phyloP scores from a whole-genome alignment of 2,888 invertebrate genomes.

The Drosophila meridiana region DNA sequence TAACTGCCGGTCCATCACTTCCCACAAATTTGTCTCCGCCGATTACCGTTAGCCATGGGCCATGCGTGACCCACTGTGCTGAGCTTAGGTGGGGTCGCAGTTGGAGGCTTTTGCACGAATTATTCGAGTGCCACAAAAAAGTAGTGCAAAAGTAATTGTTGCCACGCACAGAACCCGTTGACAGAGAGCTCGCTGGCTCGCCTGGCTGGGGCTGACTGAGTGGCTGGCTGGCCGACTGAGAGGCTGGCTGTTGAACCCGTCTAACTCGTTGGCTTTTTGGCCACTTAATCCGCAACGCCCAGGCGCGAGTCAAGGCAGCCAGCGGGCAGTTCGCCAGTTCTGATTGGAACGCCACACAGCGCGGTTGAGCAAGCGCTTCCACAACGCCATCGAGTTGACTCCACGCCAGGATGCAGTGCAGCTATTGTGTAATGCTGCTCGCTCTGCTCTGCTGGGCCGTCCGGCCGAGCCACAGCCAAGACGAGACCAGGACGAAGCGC shows the following conservation, averaged over 20 bases:
- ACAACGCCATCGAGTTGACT: neutral
- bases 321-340: conserved; percentile 59
- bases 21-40: neutral
- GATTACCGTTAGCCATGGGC: conserved; percentile 34
- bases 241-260: conserved; percentile 58
- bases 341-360: conserved; percentile 66
- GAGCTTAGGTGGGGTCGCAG: conserved; percentile 8
- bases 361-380: conserved; percentile 52
- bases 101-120: conserved; percentile 26
- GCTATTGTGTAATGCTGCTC: conserved; percentile 21
- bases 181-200: conserved; percentile 15
- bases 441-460: conserved; percentile 2
- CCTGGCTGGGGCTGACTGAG: conserved; percentile 4
- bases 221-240: neutral
- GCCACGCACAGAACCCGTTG: conserved; percentile 66
- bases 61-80: conserved; percentile 38
- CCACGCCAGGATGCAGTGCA: conserved; percentile 34
- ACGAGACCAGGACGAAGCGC: conserved; percentile 51
- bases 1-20: neutral
- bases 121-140: conserved; percentile 50
- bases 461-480: neutral
- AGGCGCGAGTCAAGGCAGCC: conserved; percentile 67
- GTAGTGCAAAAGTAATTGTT: conserved; percentile 81
- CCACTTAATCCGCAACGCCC: conserved; percentile 74
- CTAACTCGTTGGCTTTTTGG: conserved; percentile 68